phyloP scores from a whole-genome alignment of 2,888 invertebrate species.

The Neria commutata region DNA sequence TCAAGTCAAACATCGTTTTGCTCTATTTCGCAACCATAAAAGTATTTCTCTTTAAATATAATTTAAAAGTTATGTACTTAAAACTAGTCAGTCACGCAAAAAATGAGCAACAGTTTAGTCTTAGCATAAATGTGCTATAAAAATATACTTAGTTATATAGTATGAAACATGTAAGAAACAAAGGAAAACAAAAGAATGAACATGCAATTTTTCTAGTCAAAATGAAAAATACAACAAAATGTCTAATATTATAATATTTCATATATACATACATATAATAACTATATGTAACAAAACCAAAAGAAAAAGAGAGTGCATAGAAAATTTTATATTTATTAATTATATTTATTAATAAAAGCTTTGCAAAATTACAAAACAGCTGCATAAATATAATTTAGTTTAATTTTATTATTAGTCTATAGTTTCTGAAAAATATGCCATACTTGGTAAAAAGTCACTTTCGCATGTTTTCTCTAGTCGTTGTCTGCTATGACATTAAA shows the following conservation, averaged over 20 bases:
- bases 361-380: conserved; percentile 45
- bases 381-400: background rate
- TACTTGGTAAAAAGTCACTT: too few relatives aligned
- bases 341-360: conserved; percentile 36
- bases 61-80: conserved; percentile 3
- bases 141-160: background rate
- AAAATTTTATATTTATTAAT: conserved; percentile 31
- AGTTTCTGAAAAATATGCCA: conserved; percentile 22
- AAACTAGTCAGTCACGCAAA: conserved; percentile 5
- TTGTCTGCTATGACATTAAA: too few relatives aligned
- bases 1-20: too few relatives aligned
- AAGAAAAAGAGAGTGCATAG: conserved; percentile 8
- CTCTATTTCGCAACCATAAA: too few relatives aligned
- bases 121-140: background rate
- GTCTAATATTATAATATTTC: conserved; percentile 25
- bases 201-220: conserved; percentile 40
- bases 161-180: conserved; percentile 4
- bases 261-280: conserved; percentile 22
- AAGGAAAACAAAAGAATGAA: conserved; percentile 16
- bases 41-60: background rate
- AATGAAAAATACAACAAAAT: conserved; percentile 29
- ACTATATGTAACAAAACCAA: conserved; percentile 20
- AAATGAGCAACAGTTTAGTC: background rate
- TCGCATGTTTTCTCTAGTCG: too few relatives aligned
- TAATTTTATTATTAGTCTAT: conserved; percentile 39